phyloP scores from a whole-genome alignment of 2,797 vertebrate genomes.

The Ceyx erithaca region DNA sequence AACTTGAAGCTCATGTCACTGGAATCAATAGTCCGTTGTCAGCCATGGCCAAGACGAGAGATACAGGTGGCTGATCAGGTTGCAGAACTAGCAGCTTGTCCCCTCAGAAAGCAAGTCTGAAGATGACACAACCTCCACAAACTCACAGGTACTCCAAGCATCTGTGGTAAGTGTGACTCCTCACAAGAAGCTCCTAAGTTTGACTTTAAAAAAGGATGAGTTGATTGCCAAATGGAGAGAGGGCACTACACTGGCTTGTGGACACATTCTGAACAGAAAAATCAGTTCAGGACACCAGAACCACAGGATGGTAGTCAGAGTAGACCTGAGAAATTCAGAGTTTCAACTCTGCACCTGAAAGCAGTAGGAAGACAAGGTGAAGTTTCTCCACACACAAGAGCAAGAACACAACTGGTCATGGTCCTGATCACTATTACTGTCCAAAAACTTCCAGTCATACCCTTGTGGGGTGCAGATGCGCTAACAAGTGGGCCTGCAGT shows the following conservation, averaged over 20 bases:
- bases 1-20: background rate
- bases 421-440: background rate
- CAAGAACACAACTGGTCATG: background rate
- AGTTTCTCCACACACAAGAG: background rate
- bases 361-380: background rate
- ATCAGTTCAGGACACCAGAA: background rate
- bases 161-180: background rate
- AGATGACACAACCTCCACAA: background rate
- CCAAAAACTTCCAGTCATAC: background rate
- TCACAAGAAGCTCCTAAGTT: background rate
- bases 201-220: background rate
- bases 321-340: background rate
- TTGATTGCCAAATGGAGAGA: background rate
- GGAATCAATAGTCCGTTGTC: background rate
- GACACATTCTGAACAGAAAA: background rate
- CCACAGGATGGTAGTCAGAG: background rate
- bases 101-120: background rate
- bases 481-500: background rate
- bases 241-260: background rate
- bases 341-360: background rate
- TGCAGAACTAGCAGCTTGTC: background rate
- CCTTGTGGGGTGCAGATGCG: rapidly evolving
- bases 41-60: background rate
- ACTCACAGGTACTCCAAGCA: background rate
- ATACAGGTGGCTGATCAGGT: background rate